Base-by-base conservation (phyloP, 1,140 invertebrate species). In the Mya arenaria region DNA sequence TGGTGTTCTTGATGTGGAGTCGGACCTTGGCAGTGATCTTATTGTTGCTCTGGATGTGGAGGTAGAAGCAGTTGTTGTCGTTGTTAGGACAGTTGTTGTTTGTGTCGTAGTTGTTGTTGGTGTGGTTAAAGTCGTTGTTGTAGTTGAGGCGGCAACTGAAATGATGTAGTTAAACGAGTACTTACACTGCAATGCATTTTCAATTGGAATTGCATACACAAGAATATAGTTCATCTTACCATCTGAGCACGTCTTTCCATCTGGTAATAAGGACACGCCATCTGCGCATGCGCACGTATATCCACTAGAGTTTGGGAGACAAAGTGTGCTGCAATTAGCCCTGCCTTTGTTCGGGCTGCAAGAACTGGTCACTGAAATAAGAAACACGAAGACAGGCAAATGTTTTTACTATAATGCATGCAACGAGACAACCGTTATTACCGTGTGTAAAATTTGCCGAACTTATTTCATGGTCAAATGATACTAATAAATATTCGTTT, bases 231-330 rank as follows among this genome's bases (percentile, higher is more conserved):
- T n/a, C n/a, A 6, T 23, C 25, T 62, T 37, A 65, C 62, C 34
- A 37, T 65, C 41, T 65, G 36, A 34, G 23, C 62, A 65, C 3
- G 62, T 65, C 23, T 37, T 65, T 13, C 62, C 34, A 37, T 65
- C 62, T n/a, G 34, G 36, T 4, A 37, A n/a, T 36, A 65, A 10
- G 3, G 1, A 6, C 13, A 65, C 3, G 3, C 34, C 34, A 25
- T 65, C 62, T 65, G 36, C 62, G 32, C 62, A 65, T 8, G 32
- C 4, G n/a, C 62, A 65, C 5, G 62, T 65, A 37, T 65, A 65
- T 5, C 62, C 62, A 2, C 17, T 4, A 8, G 30, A 8, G 23
- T 10, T 65, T 8, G 62, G 62, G 1, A 65, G 62, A 37, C 62
- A 65, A n/a, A 65, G 41, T 1, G 62, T 65, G 30, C 62, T 65